phyloP scores from a whole-genome alignment of 2,113 vertebrate species.

The Calyptomena viridis region DNA sequence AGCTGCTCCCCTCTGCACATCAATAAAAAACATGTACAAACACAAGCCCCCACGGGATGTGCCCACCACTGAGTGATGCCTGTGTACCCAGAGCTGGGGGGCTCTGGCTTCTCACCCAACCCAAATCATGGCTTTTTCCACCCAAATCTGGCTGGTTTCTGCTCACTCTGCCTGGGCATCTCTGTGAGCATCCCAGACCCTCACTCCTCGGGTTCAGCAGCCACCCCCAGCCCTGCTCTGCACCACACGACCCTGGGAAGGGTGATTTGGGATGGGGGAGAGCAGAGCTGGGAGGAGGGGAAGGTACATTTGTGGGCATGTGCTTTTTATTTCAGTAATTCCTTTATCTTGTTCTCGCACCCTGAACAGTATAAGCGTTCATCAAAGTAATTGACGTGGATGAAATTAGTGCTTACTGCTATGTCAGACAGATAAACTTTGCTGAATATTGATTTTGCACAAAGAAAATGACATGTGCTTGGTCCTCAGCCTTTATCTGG shows the following conservation, averaged over 20 bases:
- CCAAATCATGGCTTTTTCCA: neutral
- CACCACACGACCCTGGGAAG: neutral
- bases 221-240: neutral
- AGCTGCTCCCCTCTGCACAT: neutral
- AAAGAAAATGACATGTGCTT: constrained; percentile 81
- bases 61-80: fast-evolving
- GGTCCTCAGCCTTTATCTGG: constrained; percentile 84
- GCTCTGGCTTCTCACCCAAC: neutral
- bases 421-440: constrained; percentile 83
- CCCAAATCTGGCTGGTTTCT: neutral
- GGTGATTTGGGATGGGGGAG: neutral
- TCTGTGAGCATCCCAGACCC: neutral
- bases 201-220: fast-evolving
- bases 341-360: constrained; percentile 81
- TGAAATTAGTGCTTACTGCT: constrained; percentile 81
- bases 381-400: constrained; percentile 81
- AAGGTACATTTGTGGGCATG: neutral
- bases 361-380: constrained; percentile 79
- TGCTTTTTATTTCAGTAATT: constrained; percentile 66
- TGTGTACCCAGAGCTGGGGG: neutral
- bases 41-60: fast-evolving
- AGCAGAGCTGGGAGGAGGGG: neutral
- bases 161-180: neutral
- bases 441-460: constrained; percentile 84
- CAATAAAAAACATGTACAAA: fast-evolving